A percentile compares a stretch with the other conserved stretches of the same genome.
Evolutionary conservation across 2,888 invertebrate species (phyloP).

Genomic region (Orthosia incerta): DNA sequence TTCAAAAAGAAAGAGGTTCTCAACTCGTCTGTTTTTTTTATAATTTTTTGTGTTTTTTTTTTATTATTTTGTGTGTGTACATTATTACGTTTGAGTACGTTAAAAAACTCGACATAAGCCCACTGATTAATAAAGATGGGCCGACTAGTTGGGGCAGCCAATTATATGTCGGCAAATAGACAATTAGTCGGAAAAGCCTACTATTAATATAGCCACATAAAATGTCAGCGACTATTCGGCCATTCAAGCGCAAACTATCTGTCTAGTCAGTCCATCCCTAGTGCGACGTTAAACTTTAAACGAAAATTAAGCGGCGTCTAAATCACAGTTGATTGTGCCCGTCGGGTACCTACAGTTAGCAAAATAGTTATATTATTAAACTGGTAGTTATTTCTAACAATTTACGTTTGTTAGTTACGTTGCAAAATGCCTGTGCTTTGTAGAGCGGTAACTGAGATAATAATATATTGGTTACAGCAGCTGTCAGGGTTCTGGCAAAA

Average conservation of each 20-base stretch:
- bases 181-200: background rate
- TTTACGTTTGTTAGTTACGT: constrained; percentile 15
- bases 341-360: constrained; percentile 36
- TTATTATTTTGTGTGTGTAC: too few species aligned
- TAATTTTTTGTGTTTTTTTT: too few species aligned
- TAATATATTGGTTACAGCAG: constrained; percentile 19
- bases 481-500: too few species aligned
- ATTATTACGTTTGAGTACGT: too few species aligned
- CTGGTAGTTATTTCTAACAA: constrained; percentile 26
- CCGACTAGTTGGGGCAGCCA: background rate
- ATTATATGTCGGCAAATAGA: background rate
- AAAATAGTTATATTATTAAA: constrained; percentile 24
- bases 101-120: too few species aligned
- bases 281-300: background rate
- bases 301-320: background rate
- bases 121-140: background rate
- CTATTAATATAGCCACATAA: background rate
- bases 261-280: background rate
- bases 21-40: too few species aligned
- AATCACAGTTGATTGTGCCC: constrained; percentile 25
- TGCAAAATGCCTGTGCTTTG: constrained; percentile 34
- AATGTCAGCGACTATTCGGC: background rate
- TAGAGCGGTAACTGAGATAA: constrained; percentile 20
- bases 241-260: background rate
- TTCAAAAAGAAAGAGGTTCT: too few species aligned